These are phyloP conservation scores for Rana temporaria DNA, from an alignment of 2,113 vertebrate species.

Conservation along the genomic window DNA sequence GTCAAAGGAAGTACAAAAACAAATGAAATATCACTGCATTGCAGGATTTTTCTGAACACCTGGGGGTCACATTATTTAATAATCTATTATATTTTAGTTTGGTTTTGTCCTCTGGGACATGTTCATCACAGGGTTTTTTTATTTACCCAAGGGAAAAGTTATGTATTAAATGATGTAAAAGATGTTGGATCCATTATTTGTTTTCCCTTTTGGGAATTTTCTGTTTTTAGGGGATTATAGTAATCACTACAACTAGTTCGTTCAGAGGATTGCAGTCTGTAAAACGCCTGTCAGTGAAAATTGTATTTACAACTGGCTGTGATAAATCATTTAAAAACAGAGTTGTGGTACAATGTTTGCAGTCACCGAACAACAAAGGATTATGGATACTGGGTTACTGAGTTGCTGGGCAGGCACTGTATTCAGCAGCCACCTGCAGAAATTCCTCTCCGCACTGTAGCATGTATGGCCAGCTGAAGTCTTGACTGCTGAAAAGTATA, in stretches of 20 bases:
- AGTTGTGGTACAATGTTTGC: conserved; percentile 1
- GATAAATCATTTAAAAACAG: neutral
- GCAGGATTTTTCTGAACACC: conserved; percentile 49
- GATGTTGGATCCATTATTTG: conserved; percentile 11
- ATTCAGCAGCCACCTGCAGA: no score
- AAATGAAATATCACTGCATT: conserved; percentile 40
- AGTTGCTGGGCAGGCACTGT: no score
- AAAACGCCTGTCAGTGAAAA: neutral
- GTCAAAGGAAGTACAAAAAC: conserved; percentile 46
- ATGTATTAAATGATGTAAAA: conserved; percentile 27
- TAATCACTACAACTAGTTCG: neutral
- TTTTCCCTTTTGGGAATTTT: conserved; percentile 10
- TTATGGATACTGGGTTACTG: no score
- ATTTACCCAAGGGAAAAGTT: conserved; percentile 27
- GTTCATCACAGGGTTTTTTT: conserved; percentile 44
- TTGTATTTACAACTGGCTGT: neutral
- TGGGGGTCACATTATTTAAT: conserved; percentile 49
- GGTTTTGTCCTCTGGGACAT: conserved; percentile 13
- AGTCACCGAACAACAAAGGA: neutral
- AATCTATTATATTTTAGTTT: neutral
- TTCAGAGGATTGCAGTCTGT: neutral
- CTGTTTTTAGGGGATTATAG: neutral
- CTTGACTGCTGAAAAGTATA: no score
- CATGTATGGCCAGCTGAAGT: no score
- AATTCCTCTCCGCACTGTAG: no score